Conservation (phyloP, 2,888 invertebrate genomes). For the Eupeodes latifasciatus region DNA sequence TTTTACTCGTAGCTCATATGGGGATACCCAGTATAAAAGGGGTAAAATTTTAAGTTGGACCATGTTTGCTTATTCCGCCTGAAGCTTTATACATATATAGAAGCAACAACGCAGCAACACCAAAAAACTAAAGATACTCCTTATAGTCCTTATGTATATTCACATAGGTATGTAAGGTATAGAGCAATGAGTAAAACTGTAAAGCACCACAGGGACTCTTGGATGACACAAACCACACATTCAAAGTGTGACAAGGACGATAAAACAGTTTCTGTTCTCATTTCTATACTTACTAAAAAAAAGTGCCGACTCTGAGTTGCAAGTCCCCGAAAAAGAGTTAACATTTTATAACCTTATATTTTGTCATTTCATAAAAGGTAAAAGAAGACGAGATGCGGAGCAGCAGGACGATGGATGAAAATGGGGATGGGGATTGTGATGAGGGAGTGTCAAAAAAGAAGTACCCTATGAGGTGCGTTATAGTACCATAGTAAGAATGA, state of each 20-base stretch:
- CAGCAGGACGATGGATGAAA: background rate
- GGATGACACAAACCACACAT: slow-evolving; percentile 18
- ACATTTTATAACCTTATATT: slow-evolving; percentile 67
- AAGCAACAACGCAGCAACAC: background rate
- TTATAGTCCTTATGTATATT: slow-evolving; percentile 23
- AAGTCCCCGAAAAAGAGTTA: slow-evolving; percentile 57
- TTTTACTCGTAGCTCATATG: slow-evolving; percentile 30
- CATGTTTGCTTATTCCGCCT: slow-evolving; percentile 22
- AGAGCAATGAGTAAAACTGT: slow-evolving; percentile 31
- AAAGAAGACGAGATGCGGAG: no score
- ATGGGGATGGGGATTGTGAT: background rate
- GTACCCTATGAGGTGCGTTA: slow-evolving; percentile 20
- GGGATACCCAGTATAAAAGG: background rate
- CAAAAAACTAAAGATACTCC: slow-evolving; percentile 42
- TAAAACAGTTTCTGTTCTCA: slow-evolving; percentile 46
- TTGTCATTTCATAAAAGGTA: background rate
- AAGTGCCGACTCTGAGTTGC: background rate
- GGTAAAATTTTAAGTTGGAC: slow-evolving; percentile 29
- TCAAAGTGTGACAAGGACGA: slow-evolving; percentile 53
- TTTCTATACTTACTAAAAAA: slow-evolving; percentile 39
- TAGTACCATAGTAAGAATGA: slow-evolving; percentile 8
- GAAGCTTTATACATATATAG: background rate
- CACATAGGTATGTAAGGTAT: no score
- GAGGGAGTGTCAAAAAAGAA: background rate
- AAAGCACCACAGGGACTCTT: slow-evolving; percentile 60